Evolutionary conservation across 2,113 vertebrate genomes (phyloP), one percentile per base, ranked within the genome.

Genomic region (Osmerus eperlanus): DNA sequence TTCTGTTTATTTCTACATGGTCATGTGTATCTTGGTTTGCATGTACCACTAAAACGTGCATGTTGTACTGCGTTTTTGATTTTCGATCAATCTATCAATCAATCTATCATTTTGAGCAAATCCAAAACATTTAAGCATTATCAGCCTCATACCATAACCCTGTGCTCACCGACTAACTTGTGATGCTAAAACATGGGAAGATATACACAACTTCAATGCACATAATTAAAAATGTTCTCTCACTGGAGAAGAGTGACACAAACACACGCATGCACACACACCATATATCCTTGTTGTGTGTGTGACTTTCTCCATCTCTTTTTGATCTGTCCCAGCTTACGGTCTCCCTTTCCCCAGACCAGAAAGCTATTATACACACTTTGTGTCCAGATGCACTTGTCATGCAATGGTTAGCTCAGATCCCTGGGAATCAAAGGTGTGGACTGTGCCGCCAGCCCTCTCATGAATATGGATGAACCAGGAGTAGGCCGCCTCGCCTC

Each of bases 381-480:
- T 80, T 84, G 77, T 83, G 76, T 89, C 78, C 85, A 82, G 82
- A 88, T 81, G 80, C 80, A 81, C 81, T 86, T 87, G 79, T 87
- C 86, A 88, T 90, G 84, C 87, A 85, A 74, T 74, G 74, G 71
- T 56, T 59, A 78, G 74, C 87, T 89, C 87, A 84, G 83, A 89
- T 89, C 83, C 75, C 65, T n/a, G 69, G 70, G 63, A 87, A 88
- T 89, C 89, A 88, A 89, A 91, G 87, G 85, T 86, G 80, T 83
- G 79, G 80, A 81, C 80, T 83, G 84, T 84, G 85, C 85, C 84
- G 84, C 83, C 75, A 83, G 85, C 85, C 72, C 68, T 55, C 54
- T 62, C 78, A 88, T 93, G 84, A 89, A 91, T 90, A 90, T 91
- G 85, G 85, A 91, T 90, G 88, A 86, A 65, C 73, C 77, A 53